phyloP scores from a whole-genome alignment of 2,113 vertebrate genomes.

The Istiophorus platypterus region DNA sequence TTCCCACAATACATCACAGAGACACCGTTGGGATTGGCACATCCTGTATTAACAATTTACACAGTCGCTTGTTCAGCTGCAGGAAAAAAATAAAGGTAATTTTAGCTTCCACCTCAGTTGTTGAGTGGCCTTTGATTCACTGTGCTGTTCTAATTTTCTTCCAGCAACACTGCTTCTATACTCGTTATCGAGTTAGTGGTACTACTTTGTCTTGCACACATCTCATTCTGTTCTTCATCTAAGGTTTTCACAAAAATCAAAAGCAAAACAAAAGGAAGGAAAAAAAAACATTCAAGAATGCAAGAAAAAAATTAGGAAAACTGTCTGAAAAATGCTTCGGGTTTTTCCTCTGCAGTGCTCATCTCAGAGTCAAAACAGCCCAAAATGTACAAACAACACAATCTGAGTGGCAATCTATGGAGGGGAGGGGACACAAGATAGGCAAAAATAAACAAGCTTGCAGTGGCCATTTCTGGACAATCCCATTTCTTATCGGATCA shows the following conservation, averaged over 20 bases:
- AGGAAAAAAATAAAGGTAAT: background rate
- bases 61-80: background rate
- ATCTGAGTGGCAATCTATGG: conserved; percentile 32
- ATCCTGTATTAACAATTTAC: background rate
- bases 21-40: background rate
- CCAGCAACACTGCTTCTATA: background rate
- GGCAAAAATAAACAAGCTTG: conserved; percentile 61
- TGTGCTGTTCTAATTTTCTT: background rate
- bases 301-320: background rate
- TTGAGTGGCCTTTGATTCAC: conserved; percentile 34
- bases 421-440: background rate
- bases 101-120: background rate
- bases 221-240: background rate
- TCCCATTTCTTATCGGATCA: conserved; percentile 56
- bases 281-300: background rate
- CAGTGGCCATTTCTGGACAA: conserved; percentile 42
- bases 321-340: conserved; percentile 5
- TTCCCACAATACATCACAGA: background rate
- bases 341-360: conserved; percentile 11
- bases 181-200: background rate
- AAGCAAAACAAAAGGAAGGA: conserved; percentile 26
- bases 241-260: conserved; percentile 6
- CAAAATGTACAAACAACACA: conserved; percentile 18
- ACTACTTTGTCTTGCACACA: background rate
- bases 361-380: conserved; percentile 17